Percentiles rank a stretch among this genome's conserved stretches.
These are phyloP conservation scores for Lacerta viridis DNA, from an alignment of 2,797 vertebrate species.

Conservation along the genomic window DNA sequence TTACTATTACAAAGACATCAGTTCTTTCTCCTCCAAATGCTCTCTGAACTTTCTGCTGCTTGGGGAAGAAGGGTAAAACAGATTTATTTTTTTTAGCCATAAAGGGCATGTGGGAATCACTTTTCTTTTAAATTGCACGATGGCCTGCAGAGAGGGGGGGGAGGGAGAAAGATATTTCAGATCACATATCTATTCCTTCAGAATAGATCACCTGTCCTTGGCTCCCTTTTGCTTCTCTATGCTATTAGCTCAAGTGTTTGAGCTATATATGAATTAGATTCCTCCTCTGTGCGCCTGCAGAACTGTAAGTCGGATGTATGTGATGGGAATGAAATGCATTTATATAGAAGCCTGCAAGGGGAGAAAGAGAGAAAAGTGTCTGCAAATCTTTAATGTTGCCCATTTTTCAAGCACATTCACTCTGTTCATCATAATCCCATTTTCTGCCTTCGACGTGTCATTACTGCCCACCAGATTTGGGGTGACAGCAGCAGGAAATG, in stretches of 20 bases:
- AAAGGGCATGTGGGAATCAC: not conserved
- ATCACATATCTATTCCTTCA: slow-evolving; percentile 44
- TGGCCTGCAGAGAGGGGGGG: slow-evolving; percentile 3
- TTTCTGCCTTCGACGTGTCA: slow-evolving; percentile 68
- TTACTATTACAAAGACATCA: not conserved
- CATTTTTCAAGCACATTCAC: slow-evolving; percentile 61
- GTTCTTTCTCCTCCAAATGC: not conserved
- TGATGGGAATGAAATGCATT: slow-evolving; percentile 31
- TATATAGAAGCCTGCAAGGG: slow-evolving; percentile 39
- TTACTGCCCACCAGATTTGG: slow-evolving; percentile 65
- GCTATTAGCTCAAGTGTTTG: slow-evolving; percentile 38
- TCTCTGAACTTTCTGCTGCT: not conserved
- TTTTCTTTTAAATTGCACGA: slow-evolving; percentile 37
- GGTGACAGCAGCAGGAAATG: slow-evolving; percentile 68
- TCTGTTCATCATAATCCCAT: slow-evolving; percentile 67
- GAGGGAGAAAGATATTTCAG: slow-evolving; percentile 24
- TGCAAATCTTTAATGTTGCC: slow-evolving; percentile 65
- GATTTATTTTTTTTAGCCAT: slow-evolving; percentile 1
- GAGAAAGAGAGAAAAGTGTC: slow-evolving; percentile 46
- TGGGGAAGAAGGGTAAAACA: not conserved
- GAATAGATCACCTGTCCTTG: slow-evolving; percentile 35
- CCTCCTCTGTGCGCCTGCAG: slow-evolving; percentile 38
- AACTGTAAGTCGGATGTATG: slow-evolving; percentile 27
- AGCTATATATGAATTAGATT: slow-evolving; percentile 45
- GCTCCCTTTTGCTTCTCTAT: slow-evolving; percentile 26